Evolutionary conservation across 2,113 vertebrate species (phyloP), one percentile per base, ranked within the genome.

Genomic region (Prunella himalayana): DNA sequence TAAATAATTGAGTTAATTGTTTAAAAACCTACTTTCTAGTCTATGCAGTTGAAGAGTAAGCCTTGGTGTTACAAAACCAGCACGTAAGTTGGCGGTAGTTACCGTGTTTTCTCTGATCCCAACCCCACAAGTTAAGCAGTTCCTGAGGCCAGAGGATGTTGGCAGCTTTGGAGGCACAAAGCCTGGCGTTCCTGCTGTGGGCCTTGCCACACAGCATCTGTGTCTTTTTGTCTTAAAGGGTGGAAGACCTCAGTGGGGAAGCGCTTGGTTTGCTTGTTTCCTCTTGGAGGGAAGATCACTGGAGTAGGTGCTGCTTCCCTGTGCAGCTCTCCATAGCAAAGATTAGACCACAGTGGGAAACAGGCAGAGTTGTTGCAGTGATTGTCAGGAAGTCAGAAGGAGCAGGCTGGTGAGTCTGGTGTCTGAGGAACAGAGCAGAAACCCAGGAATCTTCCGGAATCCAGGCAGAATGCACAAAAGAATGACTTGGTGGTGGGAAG

Each of bases 321-420:
- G n/a, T 0, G 0, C 10, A 41, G 49, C 50, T 84, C n/a, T 42
- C 19, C 0, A 1, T 5, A 47, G 35, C 7, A 37, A 77, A 53
- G 18, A 25, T 65, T 41, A 60, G 23, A 44, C 6, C 31, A 11
- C 15, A 63, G 50, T 6, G 25, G 65, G 39, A 83, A 73, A 64
- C 0, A 9, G 66, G 12, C 28, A 71, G n/a, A 88, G 20, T n/a
- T 83, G 39, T 72, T 76, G 33, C 31, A 77, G 33, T 11, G 18
- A 22, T 39, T 63, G 39, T 37, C 22, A 53, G 69, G 20, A 85
- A 54, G n/a, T 37, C n/a, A 82, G 39, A 30, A 70, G 23, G 30
- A 91, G 7, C n/a, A 64, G 42, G 1, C 28, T 73, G 33, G 6
- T 65, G 50, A 82, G 10, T 80, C 35, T 42, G 33, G 27, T 75